A percentile compares a stretch with the other conserved stretches of the same genome.
phyloP scores from a whole-genome alignment of 2,797 vertebrate species.

The Coendou prehensilis region DNA sequence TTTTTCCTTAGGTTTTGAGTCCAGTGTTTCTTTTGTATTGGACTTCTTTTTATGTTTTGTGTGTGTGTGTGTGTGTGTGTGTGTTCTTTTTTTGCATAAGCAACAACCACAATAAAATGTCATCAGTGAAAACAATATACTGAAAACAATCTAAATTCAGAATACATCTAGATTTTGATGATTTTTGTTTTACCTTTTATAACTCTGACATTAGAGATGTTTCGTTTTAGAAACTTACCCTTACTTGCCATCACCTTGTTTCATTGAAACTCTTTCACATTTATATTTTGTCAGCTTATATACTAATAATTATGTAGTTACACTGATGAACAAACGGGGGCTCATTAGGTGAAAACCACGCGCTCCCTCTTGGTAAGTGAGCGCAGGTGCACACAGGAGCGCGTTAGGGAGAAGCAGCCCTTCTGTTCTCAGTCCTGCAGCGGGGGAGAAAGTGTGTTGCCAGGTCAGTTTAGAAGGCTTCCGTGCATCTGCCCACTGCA shows the following conservation, averaged over 20 bases:
- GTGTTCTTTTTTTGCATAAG: background rate
- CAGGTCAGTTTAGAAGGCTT: background rate
- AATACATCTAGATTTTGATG: conserved; percentile 11
- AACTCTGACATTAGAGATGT: conserved; percentile 20
- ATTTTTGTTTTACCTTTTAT: conserved; percentile 25
- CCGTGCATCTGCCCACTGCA: background rate
- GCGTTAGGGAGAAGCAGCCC: background rate
- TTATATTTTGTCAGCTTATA: conserved; percentile 21
- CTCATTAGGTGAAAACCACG: background rate
- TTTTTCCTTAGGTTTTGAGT: background rate
- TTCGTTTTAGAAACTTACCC: conserved; percentile 46
- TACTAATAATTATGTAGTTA: conserved; percentile 1
- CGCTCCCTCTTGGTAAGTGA: background rate
- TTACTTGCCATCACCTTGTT: conserved; percentile 30
- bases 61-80: background rate
- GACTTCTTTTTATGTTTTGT: background rate
- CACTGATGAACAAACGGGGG: background rate
- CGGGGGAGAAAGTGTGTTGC: background rate
- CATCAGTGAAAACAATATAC: background rate
- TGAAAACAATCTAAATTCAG: conserved; percentile 12
- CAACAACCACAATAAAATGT: background rate
- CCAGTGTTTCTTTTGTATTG: background rate
- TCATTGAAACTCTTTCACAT: conserved; percentile 52
- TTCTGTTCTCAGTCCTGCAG: background rate
- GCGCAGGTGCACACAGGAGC: background rate